phyloP scores from a whole-genome alignment of 2,113 vertebrate species.

The Labrus mixtus region DNA sequence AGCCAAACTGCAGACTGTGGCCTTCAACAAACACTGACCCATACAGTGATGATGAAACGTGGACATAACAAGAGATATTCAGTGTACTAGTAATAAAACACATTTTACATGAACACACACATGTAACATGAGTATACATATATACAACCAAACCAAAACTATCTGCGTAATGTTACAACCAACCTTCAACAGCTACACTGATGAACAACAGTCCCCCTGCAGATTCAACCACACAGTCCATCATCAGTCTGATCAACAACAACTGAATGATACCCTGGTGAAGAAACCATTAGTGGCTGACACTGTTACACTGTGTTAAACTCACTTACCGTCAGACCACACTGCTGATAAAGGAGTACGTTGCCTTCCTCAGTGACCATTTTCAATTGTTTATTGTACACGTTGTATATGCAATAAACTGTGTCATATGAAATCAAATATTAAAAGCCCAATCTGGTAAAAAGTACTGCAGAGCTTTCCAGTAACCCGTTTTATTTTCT shows the following conservation, averaged over 20 bases:
- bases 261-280: not conserved
- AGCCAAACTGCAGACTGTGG: constrained; percentile 81
- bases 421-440: constrained; percentile 30
- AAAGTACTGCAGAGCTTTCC: not conserved
- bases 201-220: constrained; percentile 1
- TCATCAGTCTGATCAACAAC: constrained; percentile 1
- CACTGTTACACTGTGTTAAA: constrained; percentile 67
- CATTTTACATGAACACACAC: not conserved
- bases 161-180: not conserved
- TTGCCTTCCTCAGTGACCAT: constrained; percentile 62
- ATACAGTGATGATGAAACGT: constrained; percentile 72
- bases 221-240: not conserved
- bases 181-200: not conserved
- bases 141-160: constrained; percentile 25
- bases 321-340: constrained; percentile 36
- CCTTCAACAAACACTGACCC: constrained; percentile 28
- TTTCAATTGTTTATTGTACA: constrained; percentile 35
- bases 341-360: constrained; percentile 48
- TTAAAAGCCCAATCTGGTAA: constrained; percentile 51
- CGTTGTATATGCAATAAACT: constrained; percentile 45
- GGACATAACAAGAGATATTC: constrained; percentile 27
- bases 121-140: not conserved
- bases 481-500: not conserved
- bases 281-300: constrained; percentile 25
- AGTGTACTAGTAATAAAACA: not conserved